Evolutionary conservation across 2,113 vertebrate species (phyloP).

Genomic region (Edolisoma coerulescens): DNA sequence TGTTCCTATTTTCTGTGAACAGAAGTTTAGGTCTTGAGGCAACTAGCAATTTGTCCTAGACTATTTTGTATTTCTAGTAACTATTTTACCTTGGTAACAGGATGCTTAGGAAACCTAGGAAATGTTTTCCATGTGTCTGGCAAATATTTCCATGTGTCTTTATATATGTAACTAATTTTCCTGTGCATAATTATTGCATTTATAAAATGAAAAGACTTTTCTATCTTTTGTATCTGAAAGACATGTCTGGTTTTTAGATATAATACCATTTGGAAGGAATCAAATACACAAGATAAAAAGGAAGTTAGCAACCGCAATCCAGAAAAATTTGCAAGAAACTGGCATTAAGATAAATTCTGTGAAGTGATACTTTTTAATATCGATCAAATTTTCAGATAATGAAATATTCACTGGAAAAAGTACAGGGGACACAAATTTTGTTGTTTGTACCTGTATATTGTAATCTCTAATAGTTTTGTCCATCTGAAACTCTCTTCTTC

Average conservation of each 20-base stretch:
- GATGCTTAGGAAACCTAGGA: not conserved
- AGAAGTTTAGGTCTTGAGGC: not conserved
- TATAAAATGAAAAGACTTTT: not conserved
- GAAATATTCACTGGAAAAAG: not conserved
- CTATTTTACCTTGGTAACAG: rapidly evolving
- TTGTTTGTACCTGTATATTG: not conserved
- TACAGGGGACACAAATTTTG: not conserved
- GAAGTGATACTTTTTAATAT: not conserved
- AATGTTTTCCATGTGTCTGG: not conserved
- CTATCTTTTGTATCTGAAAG: not conserved
- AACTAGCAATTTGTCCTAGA: not conserved
- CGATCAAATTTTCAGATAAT: not conserved
- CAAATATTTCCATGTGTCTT: not conserved
- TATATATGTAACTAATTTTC: not conserved
- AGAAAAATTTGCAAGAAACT: not conserved
- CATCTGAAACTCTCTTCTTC: not conserved
- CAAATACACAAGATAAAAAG: not conserved
- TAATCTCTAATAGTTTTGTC: not conserved
- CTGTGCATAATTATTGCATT: not conserved
- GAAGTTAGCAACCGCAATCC: not conserved
- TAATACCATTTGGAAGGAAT: not conserved
- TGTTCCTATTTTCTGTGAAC: not conserved
- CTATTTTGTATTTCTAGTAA: not conserved
- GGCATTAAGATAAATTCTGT: not conserved
- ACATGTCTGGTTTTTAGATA: not conserved